Base-by-base conservation (phyloP, 64 coral and sea anemone genomes). In the Cladopsammia gracilis region DNA sequence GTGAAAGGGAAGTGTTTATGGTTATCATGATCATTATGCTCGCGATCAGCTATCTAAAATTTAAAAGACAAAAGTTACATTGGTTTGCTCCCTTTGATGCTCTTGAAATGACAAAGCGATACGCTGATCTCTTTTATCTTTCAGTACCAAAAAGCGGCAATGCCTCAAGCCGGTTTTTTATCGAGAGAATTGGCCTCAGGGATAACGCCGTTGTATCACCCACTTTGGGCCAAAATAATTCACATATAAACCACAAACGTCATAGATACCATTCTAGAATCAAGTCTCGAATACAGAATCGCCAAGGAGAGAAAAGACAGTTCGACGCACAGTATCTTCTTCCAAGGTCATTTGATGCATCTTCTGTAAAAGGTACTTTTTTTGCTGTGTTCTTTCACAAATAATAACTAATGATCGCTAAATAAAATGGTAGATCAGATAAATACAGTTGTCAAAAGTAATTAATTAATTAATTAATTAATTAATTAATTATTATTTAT, bases 181-280 rank as follows among this genome's bases (percentile, higher is more conserved):
- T 77, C 50, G 75, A 77, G 18, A 77, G 75, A 77, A 77, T 77
- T 56, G 75, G 75, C 22, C 18, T 77, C 15, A 56, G 22, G 9
- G 6, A 23, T 11, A 25, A 52, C 18, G 5, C 61, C 14, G 12
- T 20, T 5, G 19, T 64, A 15, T 19, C 61, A 18, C 53, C 7
- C 7, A 56, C 34, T 34, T 34, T 10, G 53, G 12, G 12, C 7
- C 53, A 56, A 12, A 56, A 56, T 3, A 18, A 5, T 19, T 64
- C 61, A 19, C 12, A 64, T 19, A 20, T 20, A 64, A 64, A 64
- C 12, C 13, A 19, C 61, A 77, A 53, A 54, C 20, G 50, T 19
- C 75, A 20, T 20, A 57, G 19, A 11, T 48, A n/a, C 4, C 19
- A 77, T 53, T 25, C 20, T 0, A 53, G 23, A 77, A 20, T 7